Evolutionary conservation across 2,888 invertebrate species (phyloP).

Genomic region (Drosophila trichaetosa): DNA sequence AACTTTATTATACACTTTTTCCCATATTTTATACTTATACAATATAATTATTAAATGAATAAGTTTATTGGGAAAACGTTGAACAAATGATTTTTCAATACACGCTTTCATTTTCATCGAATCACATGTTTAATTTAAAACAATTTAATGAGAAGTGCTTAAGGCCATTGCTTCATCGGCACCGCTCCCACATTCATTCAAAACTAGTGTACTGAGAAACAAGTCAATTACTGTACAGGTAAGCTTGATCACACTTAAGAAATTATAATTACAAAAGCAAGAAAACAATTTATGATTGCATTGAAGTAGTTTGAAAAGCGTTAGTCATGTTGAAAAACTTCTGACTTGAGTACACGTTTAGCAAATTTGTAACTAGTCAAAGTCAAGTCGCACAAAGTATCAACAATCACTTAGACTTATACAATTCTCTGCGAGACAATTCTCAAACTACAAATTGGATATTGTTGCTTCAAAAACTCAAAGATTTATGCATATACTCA

Average conservation of each 20-base stretch:
- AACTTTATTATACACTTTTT: no score
- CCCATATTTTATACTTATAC: neutral
- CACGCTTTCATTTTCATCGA: neutral
- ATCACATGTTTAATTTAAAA: neutral
- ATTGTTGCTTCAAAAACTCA: neutral
- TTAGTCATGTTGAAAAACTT: constrained; percentile 3
- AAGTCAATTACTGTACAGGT: neutral
- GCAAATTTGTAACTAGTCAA: constrained; percentile 1
- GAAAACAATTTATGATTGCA: neutral
- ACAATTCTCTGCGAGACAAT: neutral
- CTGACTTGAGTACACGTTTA: neutral
- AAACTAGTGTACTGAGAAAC: neutral
- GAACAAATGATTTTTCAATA: neutral
- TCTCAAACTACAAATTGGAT: constrained; percentile 11
- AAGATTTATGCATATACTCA: constrained; percentile 42
- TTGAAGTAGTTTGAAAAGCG: neutral
- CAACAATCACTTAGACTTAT: neutral
- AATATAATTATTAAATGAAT: neutral
- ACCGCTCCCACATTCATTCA: neutral
- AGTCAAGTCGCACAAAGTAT: neutral
- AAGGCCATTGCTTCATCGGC: neutral
- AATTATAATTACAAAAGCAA: constrained; percentile 6
- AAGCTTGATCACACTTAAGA: neutral
- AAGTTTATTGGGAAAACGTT: neutral
- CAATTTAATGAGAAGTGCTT: constrained; percentile 2